Conservation (phyloP, 1,140 invertebrate species). For the Trissolcus basalis region DNA sequence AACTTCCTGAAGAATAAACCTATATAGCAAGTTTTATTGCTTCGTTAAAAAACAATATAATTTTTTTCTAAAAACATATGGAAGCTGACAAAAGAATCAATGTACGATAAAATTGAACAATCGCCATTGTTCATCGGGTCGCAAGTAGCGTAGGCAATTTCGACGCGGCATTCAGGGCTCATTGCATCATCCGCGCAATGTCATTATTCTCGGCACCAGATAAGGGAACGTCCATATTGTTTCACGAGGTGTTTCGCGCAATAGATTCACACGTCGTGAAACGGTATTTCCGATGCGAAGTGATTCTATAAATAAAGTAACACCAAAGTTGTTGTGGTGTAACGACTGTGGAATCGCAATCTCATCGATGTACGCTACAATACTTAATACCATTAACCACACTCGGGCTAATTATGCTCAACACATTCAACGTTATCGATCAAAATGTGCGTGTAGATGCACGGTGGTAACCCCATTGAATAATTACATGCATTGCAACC, state of each 20-base stretch:
- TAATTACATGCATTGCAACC: conserved; percentile 69
- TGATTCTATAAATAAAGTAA: conserved; percentile 57
- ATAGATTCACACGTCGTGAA: conserved; percentile 46
- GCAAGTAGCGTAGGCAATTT: conserved; percentile 24
- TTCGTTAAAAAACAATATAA: background rate
- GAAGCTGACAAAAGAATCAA: conserved; percentile 10
- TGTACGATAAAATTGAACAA: conserved; percentile 10
- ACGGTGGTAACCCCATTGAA: conserved; percentile 66
- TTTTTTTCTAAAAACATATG: background rate
- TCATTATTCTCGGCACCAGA: conserved; percentile 40
- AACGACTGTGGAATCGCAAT: conserved; percentile 50
- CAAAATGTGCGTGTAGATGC: conserved; percentile 64
- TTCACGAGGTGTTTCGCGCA: conserved; percentile 41
- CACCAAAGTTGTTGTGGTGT: conserved; percentile 46
- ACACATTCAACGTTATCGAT: conserved; percentile 72
- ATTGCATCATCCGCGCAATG: conserved; percentile 45
- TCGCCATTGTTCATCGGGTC: conserved; percentile 25
- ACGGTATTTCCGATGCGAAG: conserved; percentile 35
- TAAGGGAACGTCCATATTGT: conserved; percentile 57
- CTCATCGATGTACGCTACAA: conserved; percentile 59
- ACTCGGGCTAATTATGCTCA: conserved; percentile 70
- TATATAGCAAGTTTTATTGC: too few species aligned
- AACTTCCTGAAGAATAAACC: too few species aligned
- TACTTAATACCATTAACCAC: conserved; percentile 68
- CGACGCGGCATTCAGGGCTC: conserved; percentile 19